phyloP scores from a whole-genome alignment of 2,797 vertebrate species.

The Bradypodion ventrale region DNA sequence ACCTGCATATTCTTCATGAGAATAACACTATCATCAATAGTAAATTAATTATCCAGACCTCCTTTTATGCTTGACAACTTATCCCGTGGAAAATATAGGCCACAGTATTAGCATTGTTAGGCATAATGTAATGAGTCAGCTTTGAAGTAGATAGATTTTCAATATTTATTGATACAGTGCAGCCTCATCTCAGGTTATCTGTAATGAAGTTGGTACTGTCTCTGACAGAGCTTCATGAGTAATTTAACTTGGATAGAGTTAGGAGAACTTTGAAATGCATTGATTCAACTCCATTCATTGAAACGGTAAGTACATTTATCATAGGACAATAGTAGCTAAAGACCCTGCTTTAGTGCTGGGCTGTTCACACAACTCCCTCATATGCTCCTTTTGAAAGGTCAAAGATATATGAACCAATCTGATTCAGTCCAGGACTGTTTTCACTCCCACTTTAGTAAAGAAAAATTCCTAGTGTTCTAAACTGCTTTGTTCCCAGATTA shows the following conservation, averaged over 20 bases:
- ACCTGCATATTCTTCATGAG: background rate
- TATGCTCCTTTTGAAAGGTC: background rate
- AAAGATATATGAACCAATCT: background rate
- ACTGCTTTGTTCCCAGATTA: background rate
- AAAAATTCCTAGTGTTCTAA: background rate
- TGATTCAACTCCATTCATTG: slow-evolving; percentile 11
- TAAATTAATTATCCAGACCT: slow-evolving; percentile 42
- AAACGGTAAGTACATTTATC: slow-evolving; percentile 6
- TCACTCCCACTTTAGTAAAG: background rate
- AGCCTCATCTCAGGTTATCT: slow-evolving; percentile 24
- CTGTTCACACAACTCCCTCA: background rate
- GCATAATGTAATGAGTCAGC: slow-evolving; percentile 16
- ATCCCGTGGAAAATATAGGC: slow-evolving; percentile 27
- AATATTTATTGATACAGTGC: slow-evolving; percentile 15
- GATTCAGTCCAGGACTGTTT: background rate
- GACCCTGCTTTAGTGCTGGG: background rate
- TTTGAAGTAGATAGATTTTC: slow-evolving; percentile 42
- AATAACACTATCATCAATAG: background rate
- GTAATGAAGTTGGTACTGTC: slow-evolving; percentile 30
- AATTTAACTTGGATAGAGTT: slow-evolving; percentile 32
- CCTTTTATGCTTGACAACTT: slow-evolving; percentile 37
- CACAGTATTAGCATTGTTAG: slow-evolving; percentile 6
- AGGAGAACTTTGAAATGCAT: slow-evolving; percentile 31
- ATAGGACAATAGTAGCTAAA: background rate
- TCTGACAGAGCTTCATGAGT: slow-evolving; percentile 41